These are phyloP conservation scores for Chlorops oryzae DNA, from an alignment of 1,140 invertebrate species.

Conservation along the genomic window DNA sequence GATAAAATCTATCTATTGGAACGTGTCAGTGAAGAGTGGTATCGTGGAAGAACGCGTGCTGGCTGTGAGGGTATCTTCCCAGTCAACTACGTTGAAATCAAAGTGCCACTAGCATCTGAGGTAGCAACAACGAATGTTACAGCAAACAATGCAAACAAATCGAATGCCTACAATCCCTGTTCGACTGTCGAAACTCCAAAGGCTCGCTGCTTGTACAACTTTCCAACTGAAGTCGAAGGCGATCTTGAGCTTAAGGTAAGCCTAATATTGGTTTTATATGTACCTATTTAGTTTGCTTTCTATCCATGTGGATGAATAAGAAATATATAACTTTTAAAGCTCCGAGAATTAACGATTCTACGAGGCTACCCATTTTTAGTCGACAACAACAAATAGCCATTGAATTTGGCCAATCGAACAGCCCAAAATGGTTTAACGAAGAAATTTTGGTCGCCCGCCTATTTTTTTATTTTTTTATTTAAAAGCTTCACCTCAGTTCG, in stretches of 20 bases:
- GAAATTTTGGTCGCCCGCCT: too few species aligned
- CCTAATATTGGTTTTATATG: constrained; percentile 10
- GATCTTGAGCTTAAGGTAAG: constrained; percentile 56
- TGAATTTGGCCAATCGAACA: too few species aligned
- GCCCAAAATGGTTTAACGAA: too few species aligned
- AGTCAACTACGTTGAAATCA: constrained; percentile 67
- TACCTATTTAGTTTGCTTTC: too few species aligned
- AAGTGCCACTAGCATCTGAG: constrained; percentile 58
- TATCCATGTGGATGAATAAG: too few species aligned
- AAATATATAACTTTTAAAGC: too few species aligned
- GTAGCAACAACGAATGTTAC: background rate
- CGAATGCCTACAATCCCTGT: constrained; percentile 9
- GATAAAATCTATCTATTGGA: constrained; percentile 64
- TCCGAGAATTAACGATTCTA: too few species aligned
- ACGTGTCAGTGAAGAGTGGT: constrained; percentile 72
- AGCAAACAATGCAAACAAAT: constrained; percentile 23
- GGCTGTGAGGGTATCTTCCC: constrained; percentile 75
- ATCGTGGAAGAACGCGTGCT: constrained; percentile 59
- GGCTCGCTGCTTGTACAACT: constrained; percentile 56
- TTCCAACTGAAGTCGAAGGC: constrained; percentile 55
- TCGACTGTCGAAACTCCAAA: constrained; percentile 4
- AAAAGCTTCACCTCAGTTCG: too few species aligned
- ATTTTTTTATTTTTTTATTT: too few species aligned
- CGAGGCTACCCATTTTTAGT: too few species aligned
- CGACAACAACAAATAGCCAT: too few species aligned